Base-by-base conservation (phyloP, 2,113 vertebrate genomes). In the Progne subis region DNA sequence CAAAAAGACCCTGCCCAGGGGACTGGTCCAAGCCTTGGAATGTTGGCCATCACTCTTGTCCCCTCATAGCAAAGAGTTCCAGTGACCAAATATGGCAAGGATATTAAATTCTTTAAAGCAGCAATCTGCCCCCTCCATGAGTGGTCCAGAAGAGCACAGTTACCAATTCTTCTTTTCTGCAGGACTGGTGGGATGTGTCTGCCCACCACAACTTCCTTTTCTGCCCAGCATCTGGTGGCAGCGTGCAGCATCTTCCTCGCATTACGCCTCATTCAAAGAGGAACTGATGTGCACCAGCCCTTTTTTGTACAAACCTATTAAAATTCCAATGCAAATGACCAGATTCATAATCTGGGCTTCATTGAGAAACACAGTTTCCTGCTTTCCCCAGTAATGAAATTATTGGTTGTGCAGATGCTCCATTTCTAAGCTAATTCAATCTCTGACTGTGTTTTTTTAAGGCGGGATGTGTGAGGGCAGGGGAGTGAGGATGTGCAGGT, bases 331-430 rank as follows among this genome's bases (percentile, higher is more conserved):
- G 94, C 95, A 97, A 97, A 97, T 96, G 83, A 96, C 96, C 77
- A 14, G 93, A 95, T 93, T 97, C 90, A 93, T 96, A 96, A 95
- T 95, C 95, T 69, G 86, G 87, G 92, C 92, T 97, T 97, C 96
- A 96, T 86, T 96, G 93, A 97, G 95, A 95, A 97, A 94, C 96
- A 94, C 88, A 69, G 95, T 97, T 97, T 97, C 96, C 96, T 97
- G 93, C 94, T 92, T 90, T 95, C 80, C 61, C 72, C 93, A 34
- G 76, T 97, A 97, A 95, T 96, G 94, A 97, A 93, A 96, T 97
- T 96, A 97, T 24, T 76, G 92, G 76, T 71, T 79, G 93, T 93
- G 95, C 96, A 97, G 96, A 97, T 97, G 95, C 95, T 96, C 88
- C 90, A 76, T 90, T 97, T 94, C 95, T 88, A 50, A 96, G 80